Evolutionary conservation across 2,797 vertebrate species (phyloP), one percentile per base, ranked within the genome.

Genomic region (Aplochiton taeniatus): DNA sequence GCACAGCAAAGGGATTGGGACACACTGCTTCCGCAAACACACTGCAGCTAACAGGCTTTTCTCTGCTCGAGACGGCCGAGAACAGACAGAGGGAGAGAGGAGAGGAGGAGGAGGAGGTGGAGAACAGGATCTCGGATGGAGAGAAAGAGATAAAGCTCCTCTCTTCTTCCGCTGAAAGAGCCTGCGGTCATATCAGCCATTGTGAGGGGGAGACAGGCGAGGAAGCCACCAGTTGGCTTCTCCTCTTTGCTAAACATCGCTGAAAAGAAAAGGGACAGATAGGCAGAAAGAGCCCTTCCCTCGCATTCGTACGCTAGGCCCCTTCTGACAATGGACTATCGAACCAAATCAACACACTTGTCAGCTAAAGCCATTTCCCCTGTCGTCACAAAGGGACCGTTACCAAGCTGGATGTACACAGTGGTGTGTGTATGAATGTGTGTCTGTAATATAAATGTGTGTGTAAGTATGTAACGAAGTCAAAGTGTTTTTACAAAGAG

Each of bases 291-390:
- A 79, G 72, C 69, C 78, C 81, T 89, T 90, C 83, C 84, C 78
- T 87, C 80, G 74, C 85, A 76, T 86, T 88, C 82, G 79, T 85
- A 85, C 72, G 66, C 73, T 52, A 76, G 82, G 84, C 76, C 72
- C 73, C 67, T 74, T 80, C 79, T 78, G 80, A 91, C 88, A 89
- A 88, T 76, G 72, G 77, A 56, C 19, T 88, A 90, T 90, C 87
- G 84, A 73, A 75, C 75, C 75, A 66, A 72, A 91, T 91, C 91
- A 81, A 81, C 86, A 84, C 87, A 87, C 81, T 84, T 86, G 88
- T 91, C 87, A 90, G 81, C 78, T 84, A 74, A 75, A 87, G 87
- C 79, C 69, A 87, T 89, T 90, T 83, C 82, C 78, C 78, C 68
- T 52, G 73, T 74, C 1, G 74, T 67, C 76, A 78, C 85, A 76